These are phyloP conservation scores for Trichonephila clavipes DNA, from an alignment of 1,140 invertebrate species.

Conservation along the genomic window DNA sequence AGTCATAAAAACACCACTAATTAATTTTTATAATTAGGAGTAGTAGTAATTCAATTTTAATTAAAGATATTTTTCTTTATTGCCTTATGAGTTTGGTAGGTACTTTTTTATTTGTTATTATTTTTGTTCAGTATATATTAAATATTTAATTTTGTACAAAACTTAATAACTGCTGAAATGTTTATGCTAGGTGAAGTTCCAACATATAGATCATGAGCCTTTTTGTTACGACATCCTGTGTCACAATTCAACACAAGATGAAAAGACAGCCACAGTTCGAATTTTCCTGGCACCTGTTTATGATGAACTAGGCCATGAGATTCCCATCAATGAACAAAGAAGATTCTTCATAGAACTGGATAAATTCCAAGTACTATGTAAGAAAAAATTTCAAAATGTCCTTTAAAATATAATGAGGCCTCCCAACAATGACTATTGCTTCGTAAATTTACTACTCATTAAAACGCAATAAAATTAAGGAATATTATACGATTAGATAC, in stretches of 20 bases:
- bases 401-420: no score
- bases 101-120: neutral
- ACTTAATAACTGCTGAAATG: no score
- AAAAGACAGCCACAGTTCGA: conserved; percentile 86
- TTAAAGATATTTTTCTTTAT: no score
- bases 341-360: conserved; percentile 87
- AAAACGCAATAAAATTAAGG: no score
- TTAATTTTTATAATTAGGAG: no score
- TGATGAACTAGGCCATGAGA: conserved; percentile 86
- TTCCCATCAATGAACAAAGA: conserved; percentile 86
- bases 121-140: no score
- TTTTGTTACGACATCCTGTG: conserved; percentile 85
- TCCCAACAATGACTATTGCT: no score
- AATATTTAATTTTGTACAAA: neutral
- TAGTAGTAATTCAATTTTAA: no score
- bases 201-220: conserved; percentile 85
- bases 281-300: conserved; percentile 88
- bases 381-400: neutral
- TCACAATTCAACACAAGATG: conserved; percentile 79
- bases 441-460: no score
- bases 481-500: no score
- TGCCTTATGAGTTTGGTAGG: no score
- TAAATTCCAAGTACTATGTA: conserved; percentile 82
- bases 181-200: conserved; percentile 43
- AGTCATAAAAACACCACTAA: no score